Evolutionary conservation across 1,140 invertebrate genomes (phyloP).

Genomic region (Holcopasites calliopsidis): DNA sequence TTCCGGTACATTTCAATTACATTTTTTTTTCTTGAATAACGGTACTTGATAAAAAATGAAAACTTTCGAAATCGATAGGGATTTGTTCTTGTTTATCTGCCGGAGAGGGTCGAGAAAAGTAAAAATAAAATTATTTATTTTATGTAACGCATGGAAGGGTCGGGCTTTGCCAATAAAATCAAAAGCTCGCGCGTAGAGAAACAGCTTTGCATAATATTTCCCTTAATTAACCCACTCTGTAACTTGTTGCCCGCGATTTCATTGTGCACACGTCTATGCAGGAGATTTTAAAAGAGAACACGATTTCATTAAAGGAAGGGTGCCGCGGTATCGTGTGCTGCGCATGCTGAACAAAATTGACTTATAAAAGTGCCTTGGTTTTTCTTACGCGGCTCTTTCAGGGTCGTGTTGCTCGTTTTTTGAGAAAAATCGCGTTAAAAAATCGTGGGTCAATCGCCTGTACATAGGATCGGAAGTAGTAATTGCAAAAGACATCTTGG

Average conservation of each 20-base stretch:
- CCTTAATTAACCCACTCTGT: not conserved
- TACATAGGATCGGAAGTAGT: slow-evolving; percentile 2
- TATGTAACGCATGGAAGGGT: not conserved
- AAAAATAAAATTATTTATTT: not conserved
- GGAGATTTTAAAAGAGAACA: slow-evolving; percentile 8
- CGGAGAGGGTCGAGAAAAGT: not conserved
- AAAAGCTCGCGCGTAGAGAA: no score
- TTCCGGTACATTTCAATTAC: no score
- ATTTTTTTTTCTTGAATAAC: no score
- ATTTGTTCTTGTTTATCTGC: not conserved
- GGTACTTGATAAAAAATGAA: not conserved
- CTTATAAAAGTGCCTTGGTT: slow-evolving; percentile 19
- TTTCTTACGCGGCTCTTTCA: not conserved
- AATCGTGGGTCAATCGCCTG: not conserved
- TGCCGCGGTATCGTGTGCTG: not conserved
- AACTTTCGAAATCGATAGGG: not conserved
- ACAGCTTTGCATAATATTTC: not conserved
- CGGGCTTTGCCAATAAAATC: no score
- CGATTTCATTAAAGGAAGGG: slow-evolving; percentile 16
- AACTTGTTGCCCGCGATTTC: not conserved
- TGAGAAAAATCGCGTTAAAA: no score
- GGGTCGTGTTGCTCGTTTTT: not conserved
- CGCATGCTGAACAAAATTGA: slow-evolving; percentile 35
- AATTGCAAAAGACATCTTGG: slow-evolving; percentile 8
- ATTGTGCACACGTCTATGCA: not conserved